A percentile compares a stretch with the other conserved stretches of the same genome.
phyloP scores from a whole-genome alignment of 2,797 vertebrate genomes.

The Sebastes nivosus region DNA sequence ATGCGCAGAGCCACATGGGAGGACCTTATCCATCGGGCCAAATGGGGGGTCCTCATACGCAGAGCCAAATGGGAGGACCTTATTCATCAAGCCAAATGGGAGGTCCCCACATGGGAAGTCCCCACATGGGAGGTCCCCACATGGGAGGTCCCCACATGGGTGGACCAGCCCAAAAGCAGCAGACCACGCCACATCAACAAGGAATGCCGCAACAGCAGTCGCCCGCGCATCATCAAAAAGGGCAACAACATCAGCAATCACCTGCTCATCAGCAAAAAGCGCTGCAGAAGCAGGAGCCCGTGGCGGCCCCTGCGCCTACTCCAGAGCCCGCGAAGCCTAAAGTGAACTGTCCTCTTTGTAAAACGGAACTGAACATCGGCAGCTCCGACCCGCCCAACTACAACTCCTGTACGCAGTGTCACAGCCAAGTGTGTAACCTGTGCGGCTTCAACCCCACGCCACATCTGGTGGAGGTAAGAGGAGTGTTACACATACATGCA shows the following conservation, averaged over 20 bases:
- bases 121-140: constrained; percentile 39
- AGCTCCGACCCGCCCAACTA: constrained; percentile 90
- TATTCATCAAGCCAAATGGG: constrained; percentile 4
- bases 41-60: constrained; percentile 10
- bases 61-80: constrained; percentile 15
- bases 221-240: constrained; percentile 63
- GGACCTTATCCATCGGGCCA: constrained; percentile 39
- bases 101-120: constrained; percentile 30
- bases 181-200: constrained; percentile 54
- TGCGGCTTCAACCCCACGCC: constrained; percentile 99
- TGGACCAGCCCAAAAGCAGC: constrained; percentile 62
- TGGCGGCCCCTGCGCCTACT: constrained; percentile 60
- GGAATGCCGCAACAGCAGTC: constrained; percentile 54
- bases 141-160: constrained; percentile 24
- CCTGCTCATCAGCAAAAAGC: constrained; percentile 68
- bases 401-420: constrained; percentile 94
- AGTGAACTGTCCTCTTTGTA: constrained; percentile 94
- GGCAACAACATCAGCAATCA: constrained; percentile 66
- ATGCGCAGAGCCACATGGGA: constrained; percentile 38
- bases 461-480: constrained; percentile 96
- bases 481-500: neutral
- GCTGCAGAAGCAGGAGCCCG: constrained; percentile 62
- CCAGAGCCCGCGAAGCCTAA: constrained; percentile 86
- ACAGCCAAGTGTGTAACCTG: constrained; percentile 94
- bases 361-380: constrained; percentile 92